phyloP scores from a whole-genome alignment of 1,140 invertebrate genomes.

The Ctenoplectra terminalis region DNA sequence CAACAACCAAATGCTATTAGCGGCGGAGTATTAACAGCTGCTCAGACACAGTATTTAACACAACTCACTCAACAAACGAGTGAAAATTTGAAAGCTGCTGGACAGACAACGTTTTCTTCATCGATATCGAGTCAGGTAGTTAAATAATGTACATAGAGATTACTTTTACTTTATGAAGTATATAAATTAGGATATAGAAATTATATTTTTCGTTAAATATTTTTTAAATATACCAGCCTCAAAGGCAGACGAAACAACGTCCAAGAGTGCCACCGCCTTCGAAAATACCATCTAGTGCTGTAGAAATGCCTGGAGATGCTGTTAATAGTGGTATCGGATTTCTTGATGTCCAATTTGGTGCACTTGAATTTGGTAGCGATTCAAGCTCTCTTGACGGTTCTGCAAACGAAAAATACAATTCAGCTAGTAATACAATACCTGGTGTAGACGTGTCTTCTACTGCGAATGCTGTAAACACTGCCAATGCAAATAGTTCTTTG shows the following conservation, averaged over 20 bases:
- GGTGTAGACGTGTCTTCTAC: constrained; percentile 76
- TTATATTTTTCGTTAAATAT: neutral
- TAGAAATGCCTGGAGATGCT: constrained; percentile 96
- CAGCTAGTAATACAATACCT: constrained; percentile 69
- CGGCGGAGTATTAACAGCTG: constrained; percentile 84
- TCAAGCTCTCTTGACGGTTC: constrained; percentile 84
- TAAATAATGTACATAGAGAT: neutral
- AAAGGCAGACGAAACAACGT: constrained; percentile 88
- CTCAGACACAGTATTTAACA: constrained; percentile 89
- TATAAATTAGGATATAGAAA: neutral
- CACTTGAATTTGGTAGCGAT: constrained; percentile 92
- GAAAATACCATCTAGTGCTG: constrained; percentile 96
- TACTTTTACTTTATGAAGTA: neutral
- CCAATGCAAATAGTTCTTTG: constrained; percentile 75
- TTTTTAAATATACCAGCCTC: constrained; percentile 74
- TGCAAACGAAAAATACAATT: constrained; percentile 81
- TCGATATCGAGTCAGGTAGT: constrained; percentile 77
- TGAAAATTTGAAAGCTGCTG: constrained; percentile 85
- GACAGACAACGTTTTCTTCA: constrained; percentile 79
- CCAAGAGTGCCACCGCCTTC: constrained; percentile 95
- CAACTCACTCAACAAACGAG: constrained; percentile 87
- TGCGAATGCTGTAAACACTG: constrained; percentile 73
- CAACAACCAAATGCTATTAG: constrained; percentile 77
- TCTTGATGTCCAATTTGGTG: constrained; percentile 97
- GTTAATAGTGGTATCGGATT: constrained; percentile 88